A percentile compares a stretch with the other conserved stretches of the same genome.
phyloP scores from a whole-genome alignment of 2,888 invertebrate genomes.

The Atethmia centrago region DNA sequence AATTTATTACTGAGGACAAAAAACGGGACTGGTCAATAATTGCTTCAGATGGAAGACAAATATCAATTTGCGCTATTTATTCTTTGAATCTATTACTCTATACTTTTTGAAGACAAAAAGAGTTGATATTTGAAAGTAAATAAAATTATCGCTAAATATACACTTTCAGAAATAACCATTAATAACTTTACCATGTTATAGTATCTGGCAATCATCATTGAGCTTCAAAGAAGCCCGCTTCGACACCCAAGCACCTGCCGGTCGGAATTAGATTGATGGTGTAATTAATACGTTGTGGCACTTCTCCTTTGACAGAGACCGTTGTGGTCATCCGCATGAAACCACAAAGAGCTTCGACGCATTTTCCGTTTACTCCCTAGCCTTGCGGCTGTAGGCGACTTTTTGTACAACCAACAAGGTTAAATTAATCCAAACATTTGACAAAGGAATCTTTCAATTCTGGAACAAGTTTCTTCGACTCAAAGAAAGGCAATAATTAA shows the following conservation, averaged over 20 bases:
- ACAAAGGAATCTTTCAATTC: constrained; percentile 39
- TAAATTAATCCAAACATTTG: constrained; percentile 38
- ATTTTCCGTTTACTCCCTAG: constrained; percentile 10
- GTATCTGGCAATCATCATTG: constrained; percentile 47
- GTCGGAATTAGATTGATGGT: constrained; percentile 51
- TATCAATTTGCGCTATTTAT: background rate
- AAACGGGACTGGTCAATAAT: background rate
- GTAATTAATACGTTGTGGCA: constrained; percentile 55
- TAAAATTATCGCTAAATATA: constrained; percentile 18
- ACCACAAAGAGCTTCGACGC: constrained; percentile 44
- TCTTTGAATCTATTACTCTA: background rate
- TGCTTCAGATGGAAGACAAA: background rate
- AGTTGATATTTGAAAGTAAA: background rate
- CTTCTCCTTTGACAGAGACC: constrained; percentile 46
- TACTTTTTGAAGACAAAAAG: background rate
- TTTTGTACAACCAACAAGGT: constrained; percentile 26
- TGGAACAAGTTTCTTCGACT: constrained; percentile 50
- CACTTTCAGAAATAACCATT: constrained; percentile 8
- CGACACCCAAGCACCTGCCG: constrained; percentile 31
- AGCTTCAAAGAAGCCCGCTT: constrained; percentile 51
- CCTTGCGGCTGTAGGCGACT: background rate
- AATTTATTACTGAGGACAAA: background rate
- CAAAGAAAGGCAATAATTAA: constrained; percentile 62
- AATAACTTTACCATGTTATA: constrained; percentile 15
- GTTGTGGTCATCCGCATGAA: constrained; percentile 54